Base-by-base conservation (phyloP, 2,113 vertebrate genomes). In the Pontoporia blainvillei region DNA sequence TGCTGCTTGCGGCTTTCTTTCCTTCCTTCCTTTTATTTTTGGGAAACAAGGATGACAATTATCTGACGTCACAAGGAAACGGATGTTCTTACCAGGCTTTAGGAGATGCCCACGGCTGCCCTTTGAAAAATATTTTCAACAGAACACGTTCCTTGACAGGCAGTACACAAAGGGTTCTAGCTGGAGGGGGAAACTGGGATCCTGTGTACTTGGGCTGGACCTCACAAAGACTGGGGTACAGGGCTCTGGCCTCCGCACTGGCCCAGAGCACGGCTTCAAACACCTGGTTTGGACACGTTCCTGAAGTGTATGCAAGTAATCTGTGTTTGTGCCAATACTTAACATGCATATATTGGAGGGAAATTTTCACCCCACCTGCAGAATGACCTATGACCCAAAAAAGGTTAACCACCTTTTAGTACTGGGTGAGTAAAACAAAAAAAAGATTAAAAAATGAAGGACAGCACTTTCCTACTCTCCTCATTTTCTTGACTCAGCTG, bases 11-110 rank as follows among this genome's bases (percentile, higher is more conserved):
- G 79, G 49, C n/a, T 93, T 75, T 95, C 69, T 94, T 98, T 61
- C 2, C 23, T 8, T 69, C 54, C n/a, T 97, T 95, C 61, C 85
- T 94, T 88, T 94, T 75, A 87, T 39, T 76, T 95, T 91, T 86
- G 31, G 66, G n/a, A 44, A 93, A 82, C 14, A 91, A 57, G 39
- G 73, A 78, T 92, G 69, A 90, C 12, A 66, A 69, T 17, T 91
- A 88, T 94, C 39, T 85, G 49, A 54, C 13, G 34, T 14, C 89
- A 59, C 31, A 85, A 83, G 54, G 81, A 96, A 97, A 67, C 64
- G 0, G 1, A 34, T 75, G 20, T 93, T 85, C 59, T 92, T n/a
- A n/a, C 62, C 39, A 18, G 34, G 25, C 15, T 95, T 59, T 52
- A 76, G 66, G 54, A 95, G 52, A 94, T 2, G 59, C 34, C 15